These are phyloP conservation scores for Diglossa brunneiventris DNA, from an alignment of 2,113 vertebrate genomes.

Conservation along the genomic window DNA sequence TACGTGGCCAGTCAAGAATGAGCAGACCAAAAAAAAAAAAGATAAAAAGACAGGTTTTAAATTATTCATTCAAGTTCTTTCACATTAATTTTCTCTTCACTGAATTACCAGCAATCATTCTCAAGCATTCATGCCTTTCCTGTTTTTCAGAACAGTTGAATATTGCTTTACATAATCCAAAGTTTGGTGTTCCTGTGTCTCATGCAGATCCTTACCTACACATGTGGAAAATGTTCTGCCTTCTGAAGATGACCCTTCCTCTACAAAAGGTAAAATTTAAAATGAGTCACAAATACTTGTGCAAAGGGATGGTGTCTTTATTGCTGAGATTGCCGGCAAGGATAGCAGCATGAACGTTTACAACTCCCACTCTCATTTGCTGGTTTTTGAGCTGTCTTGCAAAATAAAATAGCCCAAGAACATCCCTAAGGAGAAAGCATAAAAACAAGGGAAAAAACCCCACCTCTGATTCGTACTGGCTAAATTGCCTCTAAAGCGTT, in stretches of 20 bases:
- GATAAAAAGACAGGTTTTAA: not conserved
- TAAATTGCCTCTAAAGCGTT: not conserved
- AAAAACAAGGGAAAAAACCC: not conserved
- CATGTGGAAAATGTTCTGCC: not conserved
- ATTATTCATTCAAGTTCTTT: not conserved
- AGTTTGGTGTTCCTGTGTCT: not conserved
- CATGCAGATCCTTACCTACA: not conserved
- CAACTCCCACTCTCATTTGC: not conserved
- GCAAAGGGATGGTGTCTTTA: not conserved
- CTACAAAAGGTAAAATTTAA: not conserved
- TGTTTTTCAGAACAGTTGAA: not conserved
- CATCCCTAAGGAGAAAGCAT: not conserved
- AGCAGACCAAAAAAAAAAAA: not conserved
- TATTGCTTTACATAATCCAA: not conserved
- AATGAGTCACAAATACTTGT: not conserved
- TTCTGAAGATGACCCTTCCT: not conserved
- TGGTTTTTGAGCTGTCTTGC: not conserved
- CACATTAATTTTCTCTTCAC: not conserved
- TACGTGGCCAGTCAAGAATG: not conserved
- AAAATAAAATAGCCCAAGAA: not conserved
- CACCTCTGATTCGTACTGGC: not conserved
- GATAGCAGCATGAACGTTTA: rapidly evolving
- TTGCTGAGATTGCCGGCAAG: rapidly evolving
- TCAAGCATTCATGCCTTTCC: not conserved
- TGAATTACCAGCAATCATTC: not conserved